Evolutionary conservation across 2,888 invertebrate genomes (phyloP).

Genomic region (Neoaliturus tenellus): DNA sequence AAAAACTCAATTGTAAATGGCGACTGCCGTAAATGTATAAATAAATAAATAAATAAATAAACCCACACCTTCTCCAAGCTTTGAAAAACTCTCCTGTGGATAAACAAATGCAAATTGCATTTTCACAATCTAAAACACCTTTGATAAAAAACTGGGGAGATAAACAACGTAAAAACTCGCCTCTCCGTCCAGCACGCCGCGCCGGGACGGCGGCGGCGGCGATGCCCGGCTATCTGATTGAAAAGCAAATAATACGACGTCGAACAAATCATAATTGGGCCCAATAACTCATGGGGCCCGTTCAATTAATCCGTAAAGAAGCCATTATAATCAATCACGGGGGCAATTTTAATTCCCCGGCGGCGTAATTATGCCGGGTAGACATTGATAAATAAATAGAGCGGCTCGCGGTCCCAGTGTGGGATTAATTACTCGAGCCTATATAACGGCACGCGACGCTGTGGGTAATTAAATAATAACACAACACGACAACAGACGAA

Average conservation of each 20-base stretch:
- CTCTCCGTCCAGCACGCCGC: background rate
- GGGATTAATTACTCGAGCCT: constrained; percentile 1
- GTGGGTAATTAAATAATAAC: constrained; percentile 33
- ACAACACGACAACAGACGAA: background rate
- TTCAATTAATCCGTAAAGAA: constrained; percentile 30
- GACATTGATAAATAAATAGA: constrained; percentile 46
- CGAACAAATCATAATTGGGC: constrained; percentile 22
- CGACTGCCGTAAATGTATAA: too few relatives aligned
- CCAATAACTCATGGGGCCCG: constrained; percentile 16
- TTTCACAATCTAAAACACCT: constrained; percentile 2
- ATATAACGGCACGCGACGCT: constrained; percentile 16
- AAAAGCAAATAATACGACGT: constrained; percentile 23
- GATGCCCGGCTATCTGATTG: constrained; percentile 2
- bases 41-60: background rate
- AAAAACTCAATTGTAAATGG: too few relatives aligned
- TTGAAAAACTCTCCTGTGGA: background rate
- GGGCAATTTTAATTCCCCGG: constrained; percentile 19
- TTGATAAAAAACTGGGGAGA: background rate
- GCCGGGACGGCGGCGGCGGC: background rate
- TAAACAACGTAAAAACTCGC: background rate
- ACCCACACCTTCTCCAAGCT: background rate
- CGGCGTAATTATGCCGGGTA: constrained; percentile 24
- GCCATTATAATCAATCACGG: constrained; percentile 38
- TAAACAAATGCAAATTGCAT: constrained; percentile 1
- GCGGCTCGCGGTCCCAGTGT: background rate